Percentiles rank a stretch among this genome's conserved stretches.
Conservation (phyloP, 2,113 vertebrate genomes). For the Percina caprodes region DNA sequence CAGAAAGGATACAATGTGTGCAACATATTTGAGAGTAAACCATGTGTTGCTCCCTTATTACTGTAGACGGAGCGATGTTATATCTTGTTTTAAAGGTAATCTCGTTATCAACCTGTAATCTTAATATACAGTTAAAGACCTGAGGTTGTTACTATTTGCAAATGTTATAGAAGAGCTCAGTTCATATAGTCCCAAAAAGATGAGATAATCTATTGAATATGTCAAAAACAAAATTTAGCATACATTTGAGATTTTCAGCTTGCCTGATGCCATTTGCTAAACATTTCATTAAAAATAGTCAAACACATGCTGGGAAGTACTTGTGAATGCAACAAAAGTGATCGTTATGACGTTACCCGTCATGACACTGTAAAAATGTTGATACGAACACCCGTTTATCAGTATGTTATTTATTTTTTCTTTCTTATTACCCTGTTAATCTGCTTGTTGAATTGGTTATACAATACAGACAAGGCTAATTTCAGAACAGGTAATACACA, state of each 20-base stretch:
- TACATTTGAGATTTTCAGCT: neutral
- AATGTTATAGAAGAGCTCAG: neutral
- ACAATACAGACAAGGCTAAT: neutral
- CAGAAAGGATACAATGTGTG: no score
- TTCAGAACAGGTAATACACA: neutral
- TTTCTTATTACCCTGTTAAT: constrained; percentile 9
- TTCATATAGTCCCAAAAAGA: neutral
- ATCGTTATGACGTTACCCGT: neutral
- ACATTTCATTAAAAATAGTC: neutral
- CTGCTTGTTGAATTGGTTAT: neutral
- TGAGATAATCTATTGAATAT: neutral
- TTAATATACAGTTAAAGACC: neutral
- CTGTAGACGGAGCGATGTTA: no score
- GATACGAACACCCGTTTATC: constrained; percentile 10
- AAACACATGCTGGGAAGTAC: neutral
- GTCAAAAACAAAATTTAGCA: neutral
- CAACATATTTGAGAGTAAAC: no score
- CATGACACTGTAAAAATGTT: constrained; percentile 46
- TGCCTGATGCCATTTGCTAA: neutral
- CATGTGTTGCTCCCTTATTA: neutral
- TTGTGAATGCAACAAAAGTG: neutral
- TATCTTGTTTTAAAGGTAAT: neutral
- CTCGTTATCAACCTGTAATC: neutral
- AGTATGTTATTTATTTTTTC: constrained; percentile 29
- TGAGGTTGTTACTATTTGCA: neutral